Conservation (phyloP, 2,888 invertebrate genomes). For the Lumbricus terrestris region DNA sequence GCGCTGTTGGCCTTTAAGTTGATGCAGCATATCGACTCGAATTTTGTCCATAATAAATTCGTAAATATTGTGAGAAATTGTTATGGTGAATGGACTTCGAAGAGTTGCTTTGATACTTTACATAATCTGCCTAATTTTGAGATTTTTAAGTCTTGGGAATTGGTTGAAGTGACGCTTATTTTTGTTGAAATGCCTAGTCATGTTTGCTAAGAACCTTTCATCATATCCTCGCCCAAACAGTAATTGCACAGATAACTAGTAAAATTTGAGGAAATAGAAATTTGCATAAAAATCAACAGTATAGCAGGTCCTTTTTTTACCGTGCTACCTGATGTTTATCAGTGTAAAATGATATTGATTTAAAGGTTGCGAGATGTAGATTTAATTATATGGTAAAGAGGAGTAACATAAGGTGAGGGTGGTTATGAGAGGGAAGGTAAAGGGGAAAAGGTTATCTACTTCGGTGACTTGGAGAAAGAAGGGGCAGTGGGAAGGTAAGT, state of each 20-base stretch:
- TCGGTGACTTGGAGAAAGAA: too few relatives aligned
- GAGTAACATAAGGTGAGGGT: too few relatives aligned
- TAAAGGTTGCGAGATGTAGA: too few relatives aligned
- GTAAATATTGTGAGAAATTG: too few relatives aligned
- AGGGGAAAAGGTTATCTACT: too few relatives aligned
- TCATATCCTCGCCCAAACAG: too few relatives aligned
- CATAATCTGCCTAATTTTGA: not conserved
- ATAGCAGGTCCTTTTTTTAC: not conserved
- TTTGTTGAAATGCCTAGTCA: not conserved
- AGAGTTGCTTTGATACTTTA: not conserved
- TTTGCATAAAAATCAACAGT: not conserved
- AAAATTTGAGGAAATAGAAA: not conserved
- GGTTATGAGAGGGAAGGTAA: too few relatives aligned
- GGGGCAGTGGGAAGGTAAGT: too few relatives aligned
- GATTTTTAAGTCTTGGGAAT: not conserved
- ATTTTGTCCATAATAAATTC: not conserved
- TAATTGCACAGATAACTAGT: not conserved
- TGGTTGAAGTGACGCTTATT: not conserved
- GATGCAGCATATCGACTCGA: not conserved
- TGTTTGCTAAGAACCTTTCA: not conserved
- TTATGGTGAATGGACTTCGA: too few relatives aligned
- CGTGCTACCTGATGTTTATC: not conserved
- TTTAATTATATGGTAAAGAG: too few relatives aligned
- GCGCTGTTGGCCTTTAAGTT: not conserved
- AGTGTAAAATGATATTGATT: too few relatives aligned